Base-by-base conservation (phyloP, 2,797 vertebrate species). In the Hipposideros larvatus region DNA sequence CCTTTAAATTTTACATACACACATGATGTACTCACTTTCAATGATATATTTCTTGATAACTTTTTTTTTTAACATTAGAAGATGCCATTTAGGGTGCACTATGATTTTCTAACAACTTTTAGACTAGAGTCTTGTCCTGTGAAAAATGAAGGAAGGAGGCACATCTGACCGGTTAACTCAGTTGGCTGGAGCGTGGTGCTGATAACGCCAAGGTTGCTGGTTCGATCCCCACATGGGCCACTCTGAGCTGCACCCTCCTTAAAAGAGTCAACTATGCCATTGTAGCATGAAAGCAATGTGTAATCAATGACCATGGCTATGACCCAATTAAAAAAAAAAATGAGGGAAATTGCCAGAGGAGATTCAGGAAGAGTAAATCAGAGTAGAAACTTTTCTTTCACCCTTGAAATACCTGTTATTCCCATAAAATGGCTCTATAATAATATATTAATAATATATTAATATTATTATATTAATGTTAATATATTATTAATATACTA, bases 331-430 rank as follows among this genome's bases (percentile, higher is more conserved):
- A 95, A 91, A 97, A 71, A 89, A 95, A 91, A 97, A 71, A 89
- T 77, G 24, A 92, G 9, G 34, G 26, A 79, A 92, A 78, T 87
- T 92, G 21, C 71, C 75, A 92, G 66, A 91, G 26, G 55, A 82
- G 24, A 88, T 63, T 95, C 2, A 68, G 84, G 34, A 87, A 90
- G 74, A 95, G 71, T 87, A 73, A 92, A 85, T 87, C 15, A 83
- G 71, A 34, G 57, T 70, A 78, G 59, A 96, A 95, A 91, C 18
- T 78, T 80, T 74, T 63, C 26, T 83, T 91, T 88, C 31, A 94
- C 73, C 88, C 46, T 41, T 79, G 70, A 96, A 92, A 92, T 82
- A 73, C 53, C 34, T 95, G 48, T 71, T 95, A 80, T 68, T 96
- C 4, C 61, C 48, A 43, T 87, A 63, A 96, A 92, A 65, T 77